A percentile compares a stretch with the other conserved stretches of the same genome.
Evolutionary conservation across 2,113 vertebrate genomes (phyloP).

Genomic region (Sinocyclocheilus anshuiensis): DNA sequence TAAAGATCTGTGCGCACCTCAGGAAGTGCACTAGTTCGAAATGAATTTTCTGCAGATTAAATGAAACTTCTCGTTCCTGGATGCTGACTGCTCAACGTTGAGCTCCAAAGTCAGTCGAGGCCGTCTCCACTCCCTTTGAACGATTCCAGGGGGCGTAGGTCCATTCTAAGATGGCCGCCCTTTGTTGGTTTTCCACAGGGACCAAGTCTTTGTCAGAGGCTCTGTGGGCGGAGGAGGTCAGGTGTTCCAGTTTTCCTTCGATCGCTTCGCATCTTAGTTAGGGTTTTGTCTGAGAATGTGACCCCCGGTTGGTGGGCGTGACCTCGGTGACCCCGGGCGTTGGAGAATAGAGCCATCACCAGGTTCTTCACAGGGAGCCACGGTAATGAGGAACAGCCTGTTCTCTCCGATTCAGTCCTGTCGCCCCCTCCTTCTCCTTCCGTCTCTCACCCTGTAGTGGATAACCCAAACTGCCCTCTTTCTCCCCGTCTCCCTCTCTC

Average conservation of each 20-base stretch:
- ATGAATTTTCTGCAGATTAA: conserved; percentile 21
- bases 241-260: not conserved
- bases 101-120: conserved; percentile 26
- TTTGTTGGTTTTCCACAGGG: conserved; percentile 38
- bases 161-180: conserved; percentile 31
- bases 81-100: conserved; percentile 24
- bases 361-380: conserved; percentile 51
- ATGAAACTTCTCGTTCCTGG: conserved; percentile 12
- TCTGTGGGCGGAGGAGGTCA: conserved; percentile 27
- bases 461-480: conserved; percentile 39
- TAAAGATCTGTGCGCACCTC: not conserved
- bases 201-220: conserved; percentile 3
- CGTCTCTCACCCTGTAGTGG: conserved; percentile 26
- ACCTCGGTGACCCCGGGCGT: conserved; percentile 45
- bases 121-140: not conserved
- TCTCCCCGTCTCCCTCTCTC: conserved; percentile 25
- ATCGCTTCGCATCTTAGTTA: not conserved
- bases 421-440: conserved; percentile 36
- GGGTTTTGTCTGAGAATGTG: conserved; percentile 51
- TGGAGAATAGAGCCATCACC: conserved; percentile 57
- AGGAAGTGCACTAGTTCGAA: conserved; percentile 20
- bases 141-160: conserved; percentile 8
- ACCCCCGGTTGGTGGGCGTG: conserved; percentile 36
- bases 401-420: conserved; percentile 70
- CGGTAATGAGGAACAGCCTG: conserved; percentile 77